Conservation (phyloP, 2,888 invertebrate species). For the Philereme transversata region DNA sequence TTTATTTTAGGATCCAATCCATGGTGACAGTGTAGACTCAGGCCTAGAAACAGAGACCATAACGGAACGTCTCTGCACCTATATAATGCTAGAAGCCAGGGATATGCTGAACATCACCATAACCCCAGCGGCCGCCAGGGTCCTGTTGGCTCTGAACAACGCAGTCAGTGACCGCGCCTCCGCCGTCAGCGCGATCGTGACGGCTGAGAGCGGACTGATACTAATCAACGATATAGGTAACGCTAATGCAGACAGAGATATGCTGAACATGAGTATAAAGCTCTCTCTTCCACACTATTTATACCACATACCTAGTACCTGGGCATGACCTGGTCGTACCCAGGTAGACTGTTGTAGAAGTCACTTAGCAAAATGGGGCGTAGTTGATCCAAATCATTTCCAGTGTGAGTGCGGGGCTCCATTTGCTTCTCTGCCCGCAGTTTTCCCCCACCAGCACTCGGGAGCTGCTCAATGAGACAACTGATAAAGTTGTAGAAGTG, state of each 20-base stretch:
- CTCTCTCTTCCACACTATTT: too few relatives aligned
- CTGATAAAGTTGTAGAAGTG: too few relatives aligned
- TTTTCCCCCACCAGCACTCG: too few relatives aligned
- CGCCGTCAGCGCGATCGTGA: constrained; percentile 65
- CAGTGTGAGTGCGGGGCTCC: too few relatives aligned
- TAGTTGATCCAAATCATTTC: too few relatives aligned
- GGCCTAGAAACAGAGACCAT: constrained; percentile 71
- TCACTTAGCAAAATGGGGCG: too few relatives aligned
- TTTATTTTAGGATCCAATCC: constrained; percentile 60
- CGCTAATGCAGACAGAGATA: background rate
- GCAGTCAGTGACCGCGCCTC: constrained; percentile 64
- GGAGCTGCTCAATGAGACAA: too few relatives aligned
- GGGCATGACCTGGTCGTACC: too few relatives aligned
- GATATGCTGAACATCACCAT: constrained; percentile 87
- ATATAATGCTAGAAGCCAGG: constrained; percentile 87
- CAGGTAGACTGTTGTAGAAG: too few relatives aligned
- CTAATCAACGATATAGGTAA: constrained; percentile 86
- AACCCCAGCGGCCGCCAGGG: constrained; percentile 86
- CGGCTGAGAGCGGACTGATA: constrained; percentile 56
- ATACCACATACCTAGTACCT: too few relatives aligned
- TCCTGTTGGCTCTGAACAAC: constrained; percentile 68
- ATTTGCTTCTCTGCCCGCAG: too few relatives aligned
- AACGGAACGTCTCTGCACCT: constrained; percentile 82
- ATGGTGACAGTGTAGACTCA: constrained; percentile 79
- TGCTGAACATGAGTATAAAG: too few relatives aligned